Evolutionary conservation across 2,113 vertebrate species (phyloP), one percentile per base, ranked within the genome.

Genomic region (Catharus minimus): DNA sequence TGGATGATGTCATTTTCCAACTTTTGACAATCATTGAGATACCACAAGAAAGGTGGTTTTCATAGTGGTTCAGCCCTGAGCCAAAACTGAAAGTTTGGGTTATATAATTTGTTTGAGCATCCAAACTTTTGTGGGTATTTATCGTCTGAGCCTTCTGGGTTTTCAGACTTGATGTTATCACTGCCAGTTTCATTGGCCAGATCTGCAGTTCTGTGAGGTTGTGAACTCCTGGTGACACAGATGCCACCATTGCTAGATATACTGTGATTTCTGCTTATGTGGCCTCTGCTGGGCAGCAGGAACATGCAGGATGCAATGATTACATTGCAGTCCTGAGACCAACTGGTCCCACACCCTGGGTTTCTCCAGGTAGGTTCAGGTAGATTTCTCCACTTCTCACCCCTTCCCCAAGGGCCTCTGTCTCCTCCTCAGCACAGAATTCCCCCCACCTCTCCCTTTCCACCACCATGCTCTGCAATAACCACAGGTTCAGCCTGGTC

Each of bases 111-210:
- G 11, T 74, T 24, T 41, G 28, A 74, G 61, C 52, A 74, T 44
- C 28, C 72, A 79, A 33, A 61, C 22, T 50, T 71, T 32, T 68
- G 32, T 24, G 46, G 12, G 6, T 15, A 55, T 68, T 39, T 62
- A 18, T 36, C 3, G 0, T 46, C 20, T 0, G 0, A 67, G 27
- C 5, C 27, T 66, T 53, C 15, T 30, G 23, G 5, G 5, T 38
- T 93, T 90, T 74, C 15, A 74, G n/a, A 30, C 21, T 62, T 43
- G 21, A 64, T 15, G 38, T 1, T 2, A 43, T 53, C 41, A 27
- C 41, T 68, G 44, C 3, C 16, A 38, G 38, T 61, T 65, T 78
- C 60, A 56, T 33, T 60, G 26, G 3, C 7, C 27, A 46, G 50
- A 58, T 22, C 22, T n/a, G 19, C 13, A 81, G 2, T 66, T 50